Base-by-base conservation (phyloP, 2,113 vertebrate species). In the Thamnaconus septentrionalis region DNA sequence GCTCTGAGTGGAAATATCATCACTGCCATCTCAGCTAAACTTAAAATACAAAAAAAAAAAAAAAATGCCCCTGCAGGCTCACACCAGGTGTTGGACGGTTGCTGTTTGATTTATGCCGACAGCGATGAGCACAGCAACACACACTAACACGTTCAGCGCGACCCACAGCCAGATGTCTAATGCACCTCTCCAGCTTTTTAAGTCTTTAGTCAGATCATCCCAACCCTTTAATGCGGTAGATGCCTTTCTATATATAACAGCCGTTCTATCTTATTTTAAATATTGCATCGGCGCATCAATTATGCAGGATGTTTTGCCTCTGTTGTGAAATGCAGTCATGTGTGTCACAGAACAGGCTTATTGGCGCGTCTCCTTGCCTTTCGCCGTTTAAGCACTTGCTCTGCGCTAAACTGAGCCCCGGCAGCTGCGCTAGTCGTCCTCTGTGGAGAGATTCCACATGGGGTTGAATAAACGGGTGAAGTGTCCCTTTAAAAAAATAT, bases 21-120 rank as follows among this genome's bases (percentile, higher is more conserved):
- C 18, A 44, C 40, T 3, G 0, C 3, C 52, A 45, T 41, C 18
- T 12, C 3, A 9, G 41, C 60, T 8, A 47, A 48, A 56, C 46
- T 46, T 61, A 54, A 8, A 44, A 39, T 31, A 31, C 18, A 31
- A 31, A 31, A 31, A 31, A 31, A 31, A 31, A 31, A 31, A 31
- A 31, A 31, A 31, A 31, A 2, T 31, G 18, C 18, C 50, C 43
- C 45, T 12, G 41, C 31, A 5, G 53, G 31, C 58, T 11, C 55
- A 18, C 69, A 76, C 46, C 45, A 56, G 62, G 52, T 12, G 51
- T 31, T 31, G 18, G 18, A 31, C 18, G 18, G 18, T 31, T 31
- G 18, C 18, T 31, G 18, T 61, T 57, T 67, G 71, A 81, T 78
- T 79, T 73, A 77, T 5, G 51, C 45, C 66, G 59, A 46, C 9